Percentiles rank a stretch among this genome's conserved stretches.
phyloP scores from a whole-genome alignment of 2,888 invertebrate species.

The Ametastegia equiseti region DNA sequence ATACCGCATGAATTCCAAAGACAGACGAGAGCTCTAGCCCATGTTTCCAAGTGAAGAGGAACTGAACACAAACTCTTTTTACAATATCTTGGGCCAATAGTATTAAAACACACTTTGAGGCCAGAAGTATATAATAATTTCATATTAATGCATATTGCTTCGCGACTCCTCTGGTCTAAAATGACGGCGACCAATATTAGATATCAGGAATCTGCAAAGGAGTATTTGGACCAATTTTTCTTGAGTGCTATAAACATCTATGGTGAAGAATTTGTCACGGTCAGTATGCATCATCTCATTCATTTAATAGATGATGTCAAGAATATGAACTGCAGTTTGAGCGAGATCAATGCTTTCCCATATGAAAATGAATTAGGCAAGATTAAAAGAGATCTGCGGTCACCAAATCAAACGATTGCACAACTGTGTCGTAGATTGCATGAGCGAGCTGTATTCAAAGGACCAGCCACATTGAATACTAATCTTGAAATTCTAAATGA shows the following conservation, averaged over 20 bases:
- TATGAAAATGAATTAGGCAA: conserved; percentile 18
- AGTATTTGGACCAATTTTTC: conserved; percentile 20
- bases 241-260: conserved; percentile 15
- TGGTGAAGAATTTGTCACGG: conserved; percentile 19
- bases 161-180: conserved; percentile 10
- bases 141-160: conserved; percentile 27
- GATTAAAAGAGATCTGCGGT: conserved; percentile 28
- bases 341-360: conserved; percentile 18
- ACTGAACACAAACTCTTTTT: conserved; percentile 23
- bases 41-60: conserved; percentile 13
- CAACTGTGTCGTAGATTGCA: conserved; percentile 25
- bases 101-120: conserved; percentile 20
- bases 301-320: conserved; percentile 21
- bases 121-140: conserved; percentile 18
- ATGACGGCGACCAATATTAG: conserved; percentile 17
- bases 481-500: conserved; percentile 11
- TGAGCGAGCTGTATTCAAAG: conserved; percentile 28
- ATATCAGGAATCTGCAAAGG: conserved; percentile 23
- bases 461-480: conserved; percentile 25
- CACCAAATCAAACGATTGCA: conserved; percentile 16
- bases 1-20: conserved; percentile 24
- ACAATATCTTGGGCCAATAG: conserved; percentile 20
- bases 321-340: conserved; percentile 25
- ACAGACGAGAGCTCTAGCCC: conserved; percentile 17
- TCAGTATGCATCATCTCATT: conserved; percentile 28